These are phyloP conservation scores for Lucifuga dentata DNA, from an alignment of 2,113 vertebrate genomes.

Conservation along the genomic window DNA sequence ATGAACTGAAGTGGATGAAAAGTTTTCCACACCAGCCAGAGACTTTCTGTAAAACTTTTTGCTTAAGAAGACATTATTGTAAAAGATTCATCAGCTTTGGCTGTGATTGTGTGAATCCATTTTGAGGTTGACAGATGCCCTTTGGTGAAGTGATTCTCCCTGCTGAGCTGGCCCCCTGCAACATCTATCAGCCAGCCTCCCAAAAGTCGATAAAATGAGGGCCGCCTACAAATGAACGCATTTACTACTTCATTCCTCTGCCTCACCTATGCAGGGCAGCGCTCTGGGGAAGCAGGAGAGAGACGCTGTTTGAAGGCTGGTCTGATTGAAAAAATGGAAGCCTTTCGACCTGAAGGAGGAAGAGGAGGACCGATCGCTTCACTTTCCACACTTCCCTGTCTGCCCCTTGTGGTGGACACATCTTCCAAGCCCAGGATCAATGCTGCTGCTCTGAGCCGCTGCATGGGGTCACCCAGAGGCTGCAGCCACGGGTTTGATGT, in stretches of 20 bases:
- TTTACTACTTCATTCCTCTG: constrained; percentile 53
- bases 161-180: constrained; percentile 23
- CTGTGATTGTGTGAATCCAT: constrained; percentile 45
- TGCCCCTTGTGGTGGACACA: constrained; percentile 37
- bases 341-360: constrained; percentile 31
- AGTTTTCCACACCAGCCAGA: no score
- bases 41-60: constrained; percentile 2
- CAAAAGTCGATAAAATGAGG: constrained; percentile 64
- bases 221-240: constrained; percentile 65
- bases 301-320: constrained; percentile 31
- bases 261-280: constrained; percentile 38
- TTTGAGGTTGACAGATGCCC: constrained; percentile 61
- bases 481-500: no score
- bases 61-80: constrained; percentile 31
- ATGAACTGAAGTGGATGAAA: no score
- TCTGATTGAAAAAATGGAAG: constrained; percentile 53
- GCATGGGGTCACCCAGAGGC: constrained; percentile 25
- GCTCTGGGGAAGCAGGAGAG: constrained; percentile 20
- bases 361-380: constrained; percentile 23
- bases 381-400: constrained; percentile 32
- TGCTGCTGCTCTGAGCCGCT: constrained; percentile 22
- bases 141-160: constrained; percentile 66
- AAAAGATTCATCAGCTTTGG: constrained; percentile 44
- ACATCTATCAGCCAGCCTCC: constrained; percentile 51
- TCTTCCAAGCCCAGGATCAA: constrained; percentile 54